Evolutionary conservation across 1,140 invertebrate genomes (phyloP).

Genomic region (Lepidurus packardi): DNA sequence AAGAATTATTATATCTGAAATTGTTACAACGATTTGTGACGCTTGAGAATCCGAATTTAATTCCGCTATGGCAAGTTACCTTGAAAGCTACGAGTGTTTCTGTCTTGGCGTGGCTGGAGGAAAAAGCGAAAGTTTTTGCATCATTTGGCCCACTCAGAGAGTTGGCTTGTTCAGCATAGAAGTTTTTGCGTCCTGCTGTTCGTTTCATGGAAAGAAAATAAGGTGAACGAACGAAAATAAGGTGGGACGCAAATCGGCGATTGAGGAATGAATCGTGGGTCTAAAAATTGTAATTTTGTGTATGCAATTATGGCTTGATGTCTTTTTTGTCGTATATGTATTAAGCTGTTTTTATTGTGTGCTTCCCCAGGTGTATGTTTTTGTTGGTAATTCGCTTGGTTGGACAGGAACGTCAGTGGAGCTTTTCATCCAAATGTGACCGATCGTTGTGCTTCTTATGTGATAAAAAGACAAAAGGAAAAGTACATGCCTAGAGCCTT

Average conservation of each 20-base stretch:
- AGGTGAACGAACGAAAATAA: conserved; percentile 21
- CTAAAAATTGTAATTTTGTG: neutral
- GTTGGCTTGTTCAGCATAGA: neutral
- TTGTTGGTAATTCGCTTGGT: neutral
- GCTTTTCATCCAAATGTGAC: conserved; percentile 5
- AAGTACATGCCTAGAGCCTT: neutral
- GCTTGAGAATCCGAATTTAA: too few species aligned
- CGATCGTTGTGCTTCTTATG: conserved; percentile 12
- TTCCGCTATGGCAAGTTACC: neutral
- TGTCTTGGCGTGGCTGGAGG: neutral
- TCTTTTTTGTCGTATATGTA: neutral
- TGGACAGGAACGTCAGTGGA: neutral
- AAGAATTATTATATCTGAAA: too few species aligned
- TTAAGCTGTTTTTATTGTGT: neutral
- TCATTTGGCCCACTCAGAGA: neutral
- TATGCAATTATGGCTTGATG: neutral
- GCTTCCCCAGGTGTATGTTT: neutral
- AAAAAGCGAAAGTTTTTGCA: conserved; percentile 20
- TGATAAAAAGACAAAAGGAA: neutral
- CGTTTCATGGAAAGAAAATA: neutral
- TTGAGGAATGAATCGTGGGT: conserved; percentile 1
- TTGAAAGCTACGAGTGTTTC: neutral
- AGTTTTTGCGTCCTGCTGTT: neutral
- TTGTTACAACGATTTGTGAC: too few species aligned
- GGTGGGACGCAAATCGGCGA: neutral